phyloP scores from a whole-genome alignment of 2,888 invertebrate species.

The Drosophila barbarae region DNA sequence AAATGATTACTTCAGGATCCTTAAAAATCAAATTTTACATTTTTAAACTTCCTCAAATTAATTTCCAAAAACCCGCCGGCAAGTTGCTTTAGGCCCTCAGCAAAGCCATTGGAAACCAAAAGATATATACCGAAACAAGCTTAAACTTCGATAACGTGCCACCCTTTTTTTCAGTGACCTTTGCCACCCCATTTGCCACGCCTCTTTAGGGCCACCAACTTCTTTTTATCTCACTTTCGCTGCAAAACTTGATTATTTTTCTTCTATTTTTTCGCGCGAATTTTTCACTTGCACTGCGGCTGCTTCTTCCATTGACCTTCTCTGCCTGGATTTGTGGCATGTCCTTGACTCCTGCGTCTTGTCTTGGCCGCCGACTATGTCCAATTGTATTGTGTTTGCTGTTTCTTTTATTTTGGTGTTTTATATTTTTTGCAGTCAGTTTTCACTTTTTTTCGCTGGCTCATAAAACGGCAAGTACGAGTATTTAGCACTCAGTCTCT shows the following conservation, averaged over 20 bases:
- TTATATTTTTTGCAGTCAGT: slow-evolving; percentile 34
- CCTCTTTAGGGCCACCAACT: slow-evolving; percentile 13
- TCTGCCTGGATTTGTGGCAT: slow-evolving; percentile 53
- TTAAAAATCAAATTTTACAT: too few species aligned
- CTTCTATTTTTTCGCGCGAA: slow-evolving; percentile 49
- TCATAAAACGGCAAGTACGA: slow-evolving; percentile 66
- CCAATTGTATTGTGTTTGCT: slow-evolving; percentile 61
- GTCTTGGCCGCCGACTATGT: slow-evolving; percentile 42
- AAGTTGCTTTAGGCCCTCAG: slow-evolving; percentile 1
- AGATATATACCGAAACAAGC: slow-evolving; percentile 13
- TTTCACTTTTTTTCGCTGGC: slow-evolving; percentile 63
- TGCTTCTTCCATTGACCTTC: slow-evolving; percentile 55
- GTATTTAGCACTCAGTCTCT: slow-evolving; percentile 44
- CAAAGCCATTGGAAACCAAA: neutral
- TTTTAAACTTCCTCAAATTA: neutral
- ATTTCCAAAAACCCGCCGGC: slow-evolving; percentile 20
- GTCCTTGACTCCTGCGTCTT: slow-evolving; percentile 64
- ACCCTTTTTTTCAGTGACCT: slow-evolving; percentile 13
- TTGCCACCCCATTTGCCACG: neutral
- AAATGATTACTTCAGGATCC: too few species aligned
- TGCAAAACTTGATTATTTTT: slow-evolving; percentile 66
- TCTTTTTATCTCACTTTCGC: slow-evolving; percentile 68
- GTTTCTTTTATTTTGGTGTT: slow-evolving; percentile 7
- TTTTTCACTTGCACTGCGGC: slow-evolving; percentile 54
- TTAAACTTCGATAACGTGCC: slow-evolving; percentile 10